These are phyloP conservation scores for Lypha dubia DNA, from an alignment of 2,888 invertebrate species.

Conservation along the genomic window DNA sequence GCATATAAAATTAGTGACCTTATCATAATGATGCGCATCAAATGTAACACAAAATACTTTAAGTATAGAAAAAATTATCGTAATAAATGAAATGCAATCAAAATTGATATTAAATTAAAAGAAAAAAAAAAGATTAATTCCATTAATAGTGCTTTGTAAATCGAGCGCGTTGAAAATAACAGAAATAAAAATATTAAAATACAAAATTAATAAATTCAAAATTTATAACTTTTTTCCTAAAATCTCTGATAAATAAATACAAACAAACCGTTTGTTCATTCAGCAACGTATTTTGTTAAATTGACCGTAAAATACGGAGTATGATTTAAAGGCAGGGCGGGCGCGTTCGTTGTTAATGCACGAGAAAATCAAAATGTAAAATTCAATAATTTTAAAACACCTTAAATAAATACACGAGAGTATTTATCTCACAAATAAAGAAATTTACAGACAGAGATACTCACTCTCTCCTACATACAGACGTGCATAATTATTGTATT, in stretches of 20 bases:
- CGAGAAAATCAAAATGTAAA: constrained; percentile 16
- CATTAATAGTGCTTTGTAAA: constrained; percentile 22
- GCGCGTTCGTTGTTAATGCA: constrained; percentile 13
- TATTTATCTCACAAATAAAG: constrained; percentile 14
- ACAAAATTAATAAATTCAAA: constrained; percentile 24
- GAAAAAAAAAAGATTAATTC: not conserved
- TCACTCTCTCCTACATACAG: too few relatives aligned
- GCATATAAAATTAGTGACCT: not conserved
- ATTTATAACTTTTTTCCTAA: constrained; percentile 1
- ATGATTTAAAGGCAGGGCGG: constrained; percentile 17
- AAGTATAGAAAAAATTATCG: not conserved
- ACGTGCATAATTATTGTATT: not conserved
- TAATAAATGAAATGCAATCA: constrained; percentile 17
- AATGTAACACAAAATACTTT: not conserved
- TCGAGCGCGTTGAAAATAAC: not conserved
- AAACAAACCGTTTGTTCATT: too few relatives aligned
- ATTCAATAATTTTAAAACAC: constrained; percentile 3
- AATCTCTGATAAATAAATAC: not conserved
- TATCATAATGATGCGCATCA: not conserved
- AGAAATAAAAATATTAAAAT: not conserved
- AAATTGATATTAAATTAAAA: not conserved
- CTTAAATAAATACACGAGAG: not conserved
- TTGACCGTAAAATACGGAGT: constrained; percentile 43
- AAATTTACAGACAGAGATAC: not conserved
- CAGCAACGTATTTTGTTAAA: constrained; percentile 37